Base-by-base conservation (phyloP, 2,888 invertebrate species). In the Hirtodrosophila alboralis region DNA sequence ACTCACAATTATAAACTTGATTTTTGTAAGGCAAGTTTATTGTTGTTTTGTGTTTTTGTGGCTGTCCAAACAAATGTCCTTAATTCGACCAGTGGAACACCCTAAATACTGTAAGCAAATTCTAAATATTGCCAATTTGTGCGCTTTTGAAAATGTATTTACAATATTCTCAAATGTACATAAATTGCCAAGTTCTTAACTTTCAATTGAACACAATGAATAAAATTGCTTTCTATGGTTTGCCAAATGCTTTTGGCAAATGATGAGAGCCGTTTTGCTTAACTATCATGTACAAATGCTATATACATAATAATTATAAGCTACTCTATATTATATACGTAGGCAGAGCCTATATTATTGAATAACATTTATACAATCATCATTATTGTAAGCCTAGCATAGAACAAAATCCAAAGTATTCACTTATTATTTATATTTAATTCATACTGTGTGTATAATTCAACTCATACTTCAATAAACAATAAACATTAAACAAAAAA, bases 321-420 rank as follows among this genome's bases (percentile, higher is more conserved):
- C n/a, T n/a, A 52, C 9, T 1, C 3, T 23, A 1, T 40, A 45
- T 51, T 65, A 64, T 81, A 73, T 53, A 60, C 66, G 41, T 78
- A 80, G 87, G 87, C 86, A 68, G 86, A 87, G 87, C 86, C 86
- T 85, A 75, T 75, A 67, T 73, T 59, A 71, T 64, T 68, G 57
- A 48, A 63, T 70, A 69, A 75, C 60, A 52, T 34, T 48, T 66
- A 79, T 36, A 51, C 56, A 58, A 64, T 77, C 66, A 63, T 57
- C 38, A 33, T 67, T 75, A 18, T 59, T 57, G 16, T 60, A 75
- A 74, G 62, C 18, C 26, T 75, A 75, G 78, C 56, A 43, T 61
- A 75, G 75, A 80, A 84, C 54, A 75, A 51, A 71, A 68, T 84
- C 79, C 79, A 80, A 80, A 80, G 79, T 80, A 80, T 78, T 78